Evolutionary conservation across 1,140 invertebrate genomes (phyloP).

Genomic region (Meloidogyne hapla): DNA sequence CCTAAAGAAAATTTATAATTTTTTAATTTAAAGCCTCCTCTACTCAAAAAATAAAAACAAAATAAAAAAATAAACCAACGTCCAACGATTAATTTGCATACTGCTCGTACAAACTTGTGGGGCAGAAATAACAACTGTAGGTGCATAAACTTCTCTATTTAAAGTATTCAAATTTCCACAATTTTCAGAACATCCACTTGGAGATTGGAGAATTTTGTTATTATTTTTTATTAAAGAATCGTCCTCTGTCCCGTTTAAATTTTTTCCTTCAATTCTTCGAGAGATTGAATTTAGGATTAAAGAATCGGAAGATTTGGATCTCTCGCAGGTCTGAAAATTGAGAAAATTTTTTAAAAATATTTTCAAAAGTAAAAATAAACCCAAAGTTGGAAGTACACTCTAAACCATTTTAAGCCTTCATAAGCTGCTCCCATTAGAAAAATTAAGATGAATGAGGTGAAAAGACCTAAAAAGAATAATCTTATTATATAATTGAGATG

Average conservation of each 20-base stretch:
- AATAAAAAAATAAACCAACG: constrained; percentile 14
- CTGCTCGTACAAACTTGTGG: not conserved
- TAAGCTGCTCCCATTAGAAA: constrained; percentile 53
- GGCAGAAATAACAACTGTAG: constrained; percentile 18
- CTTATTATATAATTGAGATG: too few species aligned
- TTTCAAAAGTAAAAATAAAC: not conserved
- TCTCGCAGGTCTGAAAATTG: constrained; percentile 11
- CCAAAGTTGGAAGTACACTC: constrained; percentile 51
- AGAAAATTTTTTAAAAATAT: not conserved
- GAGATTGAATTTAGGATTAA: constrained; percentile 5
- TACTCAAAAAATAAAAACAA: not conserved
- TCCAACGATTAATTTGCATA: constrained; percentile 27
- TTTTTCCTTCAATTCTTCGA: constrained; percentile 12
- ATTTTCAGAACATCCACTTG: constrained; percentile 2
- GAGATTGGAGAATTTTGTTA: not conserved
- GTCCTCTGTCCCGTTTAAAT: constrained; percentile 17
- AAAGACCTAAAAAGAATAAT: constrained; percentile 39
- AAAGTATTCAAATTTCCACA: constrained; percentile 14
- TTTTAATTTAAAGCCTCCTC: not conserved
- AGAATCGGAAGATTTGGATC: constrained; percentile 4
- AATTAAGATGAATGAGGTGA: constrained; percentile 48
- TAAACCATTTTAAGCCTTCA: constrained; percentile 57
- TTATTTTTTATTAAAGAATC: constrained; percentile 19
- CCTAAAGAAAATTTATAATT: too few species aligned
- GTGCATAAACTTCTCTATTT: constrained; percentile 30